A percentile compares a stretch with the other conserved stretches of the same genome.
Evolutionary conservation across 2,113 vertebrate species (phyloP).

Genomic region (Craseonycteris thonglongyai): DNA sequence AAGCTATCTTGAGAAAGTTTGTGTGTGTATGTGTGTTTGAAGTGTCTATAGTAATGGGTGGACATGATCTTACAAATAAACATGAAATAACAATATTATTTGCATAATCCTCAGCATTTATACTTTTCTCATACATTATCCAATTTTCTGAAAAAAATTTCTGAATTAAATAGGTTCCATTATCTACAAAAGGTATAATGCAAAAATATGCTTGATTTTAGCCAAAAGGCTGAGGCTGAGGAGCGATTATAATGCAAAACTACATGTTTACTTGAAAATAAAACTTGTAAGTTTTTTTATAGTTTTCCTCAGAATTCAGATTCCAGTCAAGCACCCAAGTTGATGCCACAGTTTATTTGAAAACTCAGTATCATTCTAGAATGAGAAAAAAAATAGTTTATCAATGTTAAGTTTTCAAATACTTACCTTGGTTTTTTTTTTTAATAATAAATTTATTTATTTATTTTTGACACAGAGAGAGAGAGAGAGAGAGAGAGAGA

Average conservation of each 20-base stretch:
- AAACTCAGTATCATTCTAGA: conserved; percentile 67
- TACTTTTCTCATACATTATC: conserved; percentile 32
- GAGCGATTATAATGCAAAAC: too few species aligned
- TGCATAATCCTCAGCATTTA: conserved; percentile 46
- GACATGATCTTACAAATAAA: conserved; percentile 64
- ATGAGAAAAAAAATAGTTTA: conserved; percentile 32
- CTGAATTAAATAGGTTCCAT: conserved; percentile 42
- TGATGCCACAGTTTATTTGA: neutral
- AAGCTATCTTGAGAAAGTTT: conserved; percentile 65
- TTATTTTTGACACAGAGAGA: too few species aligned
- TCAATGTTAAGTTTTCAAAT: neutral
- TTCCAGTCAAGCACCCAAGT: conserved; percentile 4
- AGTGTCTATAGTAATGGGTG: conserved; percentile 69
- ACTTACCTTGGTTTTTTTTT: too few species aligned
- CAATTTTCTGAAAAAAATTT: conserved; percentile 23
- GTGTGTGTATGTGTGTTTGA: conserved; percentile 47
- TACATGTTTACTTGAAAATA: conserved; percentile 30
- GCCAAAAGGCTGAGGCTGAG: too few species aligned
- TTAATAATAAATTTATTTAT: too few species aligned
- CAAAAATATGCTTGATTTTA: too few species aligned
- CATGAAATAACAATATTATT: conserved; percentile 35
- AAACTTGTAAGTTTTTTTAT: neutral
- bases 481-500: too few species aligned
- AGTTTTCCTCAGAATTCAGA: conserved; percentile 31
- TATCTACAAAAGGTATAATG: conserved; percentile 56